Evolutionary conservation across 2,113 vertebrate species (phyloP).

Genomic region (Tetrax tetrax): DNA sequence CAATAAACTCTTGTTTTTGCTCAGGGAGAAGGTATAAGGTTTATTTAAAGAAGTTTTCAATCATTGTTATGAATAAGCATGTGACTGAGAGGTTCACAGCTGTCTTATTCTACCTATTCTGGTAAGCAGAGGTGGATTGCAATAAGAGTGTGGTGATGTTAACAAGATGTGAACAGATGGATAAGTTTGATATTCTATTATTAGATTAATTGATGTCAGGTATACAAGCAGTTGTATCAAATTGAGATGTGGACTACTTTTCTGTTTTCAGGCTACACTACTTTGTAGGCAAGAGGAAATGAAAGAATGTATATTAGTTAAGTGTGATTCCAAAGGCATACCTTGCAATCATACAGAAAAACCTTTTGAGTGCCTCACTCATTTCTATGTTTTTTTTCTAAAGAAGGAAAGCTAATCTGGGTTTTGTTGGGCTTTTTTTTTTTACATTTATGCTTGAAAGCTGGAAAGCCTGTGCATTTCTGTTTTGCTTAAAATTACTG

Average conservation of each 20-base stretch:
- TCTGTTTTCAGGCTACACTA: not conserved
- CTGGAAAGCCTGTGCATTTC: not conserved
- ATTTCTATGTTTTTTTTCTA: not conserved
- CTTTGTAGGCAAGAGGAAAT: not conserved
- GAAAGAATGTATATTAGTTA: not conserved
- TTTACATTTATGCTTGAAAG: not conserved
- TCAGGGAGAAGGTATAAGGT: accelerated
- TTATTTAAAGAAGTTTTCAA: not conserved
- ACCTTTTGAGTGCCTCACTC: not conserved
- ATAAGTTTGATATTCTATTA: not conserved
- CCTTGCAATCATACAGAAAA: not conserved
- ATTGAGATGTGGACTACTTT: not conserved
- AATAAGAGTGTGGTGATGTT: not conserved
- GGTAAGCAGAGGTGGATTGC: not conserved
- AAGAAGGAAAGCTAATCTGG: not conserved
- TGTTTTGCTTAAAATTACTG: not conserved
- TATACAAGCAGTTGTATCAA: not conserved
- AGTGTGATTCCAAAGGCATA: not conserved
- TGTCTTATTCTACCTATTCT: not conserved
- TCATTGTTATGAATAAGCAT: not conserved
- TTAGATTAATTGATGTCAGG: not conserved
- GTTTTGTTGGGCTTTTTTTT: accelerated
- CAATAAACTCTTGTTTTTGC: not conserved
- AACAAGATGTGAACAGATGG: not conserved
- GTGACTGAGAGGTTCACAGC: not conserved